phyloP scores from a whole-genome alignment of 1,140 invertebrate genomes.

The Lucilia cuprina region DNA sequence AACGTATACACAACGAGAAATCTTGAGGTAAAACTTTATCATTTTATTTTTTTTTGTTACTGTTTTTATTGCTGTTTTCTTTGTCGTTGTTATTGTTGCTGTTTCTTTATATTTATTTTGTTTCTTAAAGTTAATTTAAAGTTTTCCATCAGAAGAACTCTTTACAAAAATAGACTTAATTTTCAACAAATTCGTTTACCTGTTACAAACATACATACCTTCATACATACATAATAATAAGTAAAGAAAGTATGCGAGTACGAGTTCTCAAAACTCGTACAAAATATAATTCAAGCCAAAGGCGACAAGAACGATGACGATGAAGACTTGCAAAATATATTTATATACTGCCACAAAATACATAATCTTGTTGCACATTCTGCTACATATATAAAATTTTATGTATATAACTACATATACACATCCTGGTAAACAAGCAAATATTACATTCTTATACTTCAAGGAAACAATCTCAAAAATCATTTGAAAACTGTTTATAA shows the following conservation, averaged over 20 bases:
- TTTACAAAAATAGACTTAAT: neutral
- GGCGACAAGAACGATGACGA: no score
- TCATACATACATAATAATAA: no score
- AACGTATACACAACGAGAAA: neutral
- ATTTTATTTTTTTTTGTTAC: neutral
- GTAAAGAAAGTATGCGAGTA: neutral
- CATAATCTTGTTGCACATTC: neutral
- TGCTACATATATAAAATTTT: neutral
- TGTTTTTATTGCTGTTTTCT: neutral
- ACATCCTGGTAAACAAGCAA: neutral
- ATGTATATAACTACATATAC: neutral
- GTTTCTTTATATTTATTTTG: neutral
- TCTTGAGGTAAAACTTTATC: neutral
- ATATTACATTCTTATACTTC: neutral
- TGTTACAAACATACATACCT: neutral
- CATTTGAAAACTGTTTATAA: no score
- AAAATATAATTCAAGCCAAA: no score
- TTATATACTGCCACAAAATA: neutral
- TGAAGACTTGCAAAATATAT: neutral
- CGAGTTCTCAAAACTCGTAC: no score
- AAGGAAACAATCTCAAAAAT: no score
- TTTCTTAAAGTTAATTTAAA: slow-evolving; percentile 14
- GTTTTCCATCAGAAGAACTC: neutral
- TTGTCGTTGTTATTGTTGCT: neutral
- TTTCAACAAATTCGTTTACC: slow-evolving; percentile 5